These are phyloP conservation scores for Clunio marinus DNA, from an alignment of 2,888 invertebrate genomes.

Conservation along the genomic window DNA sequence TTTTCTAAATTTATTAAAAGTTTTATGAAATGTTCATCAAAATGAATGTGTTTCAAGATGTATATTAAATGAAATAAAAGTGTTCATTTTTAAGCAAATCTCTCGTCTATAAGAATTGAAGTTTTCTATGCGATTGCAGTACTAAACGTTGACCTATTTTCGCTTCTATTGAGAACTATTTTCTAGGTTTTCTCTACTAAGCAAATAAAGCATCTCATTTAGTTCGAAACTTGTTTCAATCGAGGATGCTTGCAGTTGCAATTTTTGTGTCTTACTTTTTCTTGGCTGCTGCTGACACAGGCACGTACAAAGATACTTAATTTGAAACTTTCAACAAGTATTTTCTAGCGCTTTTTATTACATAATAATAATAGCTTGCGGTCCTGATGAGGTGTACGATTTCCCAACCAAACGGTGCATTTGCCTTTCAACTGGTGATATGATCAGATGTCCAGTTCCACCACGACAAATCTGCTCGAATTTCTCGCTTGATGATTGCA, in stretches of 20 bases:
- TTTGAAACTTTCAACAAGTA: no score
- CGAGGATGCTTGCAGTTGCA: conserved; percentile 21
- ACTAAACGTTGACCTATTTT: conserved; percentile 23
- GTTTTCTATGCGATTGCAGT: conserved; percentile 17
- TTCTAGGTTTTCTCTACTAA: no score
- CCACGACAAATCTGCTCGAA: conserved; percentile 9
- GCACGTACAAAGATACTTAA: conserved; percentile 16
- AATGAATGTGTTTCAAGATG: background rate
- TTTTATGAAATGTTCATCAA: background rate
- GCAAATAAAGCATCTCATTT: background rate
- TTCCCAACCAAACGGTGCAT: conserved; percentile 8
- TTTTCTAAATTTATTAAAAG: background rate
- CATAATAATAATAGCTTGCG: conserved; percentile 8
- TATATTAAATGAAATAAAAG: background rate
- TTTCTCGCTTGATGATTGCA: conserved; percentile 28
- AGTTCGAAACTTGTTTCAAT: background rate
- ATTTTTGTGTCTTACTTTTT: background rate
- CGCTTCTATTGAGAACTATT: background rate
- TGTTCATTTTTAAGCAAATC: background rate
- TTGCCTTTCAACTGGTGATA: background rate
- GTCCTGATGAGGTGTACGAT: conserved; percentile 20
- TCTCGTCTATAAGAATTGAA: background rate
- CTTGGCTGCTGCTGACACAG: conserved; percentile 7
- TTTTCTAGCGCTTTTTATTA: background rate
- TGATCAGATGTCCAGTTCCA: conserved; percentile 21